Percentiles rank a stretch among this genome's conserved stretches.
These are phyloP conservation scores for Acyrthosiphon pisum DNA, from an alignment of 1,140 invertebrate genomes.

Conservation along the genomic window DNA sequence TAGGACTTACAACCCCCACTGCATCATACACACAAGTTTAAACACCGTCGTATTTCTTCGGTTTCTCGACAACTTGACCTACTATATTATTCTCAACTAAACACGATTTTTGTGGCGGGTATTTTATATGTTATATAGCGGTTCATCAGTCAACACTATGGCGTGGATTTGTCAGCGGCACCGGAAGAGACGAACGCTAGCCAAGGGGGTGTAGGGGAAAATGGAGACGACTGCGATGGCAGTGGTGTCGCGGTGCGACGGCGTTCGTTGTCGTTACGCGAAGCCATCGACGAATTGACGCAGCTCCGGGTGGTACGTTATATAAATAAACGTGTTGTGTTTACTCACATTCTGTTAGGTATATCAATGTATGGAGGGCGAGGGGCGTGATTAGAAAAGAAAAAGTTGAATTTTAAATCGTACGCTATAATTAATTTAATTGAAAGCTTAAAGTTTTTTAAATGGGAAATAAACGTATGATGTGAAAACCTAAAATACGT, in stretches of 20 bases:
- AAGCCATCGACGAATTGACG: conserved; percentile 37
- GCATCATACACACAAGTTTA: neutral
- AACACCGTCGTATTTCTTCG: neutral
- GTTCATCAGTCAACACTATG: conserved; percentile 25
- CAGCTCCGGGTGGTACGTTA: neutral
- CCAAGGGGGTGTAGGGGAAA: neutral
- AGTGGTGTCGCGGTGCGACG: no score
- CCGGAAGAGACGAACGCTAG: neutral
- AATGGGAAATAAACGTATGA: neutral
- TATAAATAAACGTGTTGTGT: neutral
- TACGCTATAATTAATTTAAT: neutral
- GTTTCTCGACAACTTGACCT: neutral
- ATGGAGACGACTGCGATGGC: neutral
- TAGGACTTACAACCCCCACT: no score
- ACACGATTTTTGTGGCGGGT: no score
- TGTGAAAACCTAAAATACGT: neutral
- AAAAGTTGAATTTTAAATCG: neutral
- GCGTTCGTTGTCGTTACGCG: neutral
- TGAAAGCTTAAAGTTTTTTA: neutral
- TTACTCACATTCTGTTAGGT: neutral
- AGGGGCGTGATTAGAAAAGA: neutral
- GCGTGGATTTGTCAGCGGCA: neutral
- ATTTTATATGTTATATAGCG: neutral
- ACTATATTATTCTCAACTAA: no score
- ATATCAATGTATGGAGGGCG: neutral